Conservation (phyloP, 2,113 vertebrate species). For the Microtus pennsylvanicus region DNA sequence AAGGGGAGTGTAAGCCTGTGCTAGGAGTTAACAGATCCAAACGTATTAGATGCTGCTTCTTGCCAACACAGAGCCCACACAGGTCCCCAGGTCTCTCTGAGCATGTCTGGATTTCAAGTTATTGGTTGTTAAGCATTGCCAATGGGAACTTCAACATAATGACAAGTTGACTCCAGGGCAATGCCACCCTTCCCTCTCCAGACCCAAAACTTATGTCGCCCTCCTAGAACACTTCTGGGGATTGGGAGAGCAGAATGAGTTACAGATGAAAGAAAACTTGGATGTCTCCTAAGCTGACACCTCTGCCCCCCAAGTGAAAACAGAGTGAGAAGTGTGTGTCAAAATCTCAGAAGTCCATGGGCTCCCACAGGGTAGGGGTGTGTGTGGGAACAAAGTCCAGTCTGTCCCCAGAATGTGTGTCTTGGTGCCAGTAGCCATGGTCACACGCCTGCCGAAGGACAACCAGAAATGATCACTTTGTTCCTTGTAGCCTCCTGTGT, state of each 20-base stretch:
- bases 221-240: not conserved
- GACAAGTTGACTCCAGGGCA: not conserved
- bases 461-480: not conserved
- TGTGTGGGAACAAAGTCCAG: not conserved
- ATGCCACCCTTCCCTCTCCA: too few species aligned
- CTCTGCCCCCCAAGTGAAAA: not conserved
- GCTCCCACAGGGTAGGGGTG: not conserved
- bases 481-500: not conserved
- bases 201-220: not conserved
- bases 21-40: not conserved
- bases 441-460: not conserved
- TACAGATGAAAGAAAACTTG: not conserved
- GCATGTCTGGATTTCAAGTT: not conserved
- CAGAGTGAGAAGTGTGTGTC: not conserved
- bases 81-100: not conserved
- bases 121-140: not conserved
- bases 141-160: not conserved
- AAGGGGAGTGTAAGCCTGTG: not conserved
- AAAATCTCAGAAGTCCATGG: not conserved
- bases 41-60: not conserved
- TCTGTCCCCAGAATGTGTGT: not conserved
- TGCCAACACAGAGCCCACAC: not conserved
- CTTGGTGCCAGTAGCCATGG: not conserved
- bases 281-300: rapidly evolving
- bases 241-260: not conserved